These are phyloP conservation scores for Onychostruthus taczanowskii DNA, from an alignment of 2,113 vertebrate genomes.

Conservation along the genomic window DNA sequence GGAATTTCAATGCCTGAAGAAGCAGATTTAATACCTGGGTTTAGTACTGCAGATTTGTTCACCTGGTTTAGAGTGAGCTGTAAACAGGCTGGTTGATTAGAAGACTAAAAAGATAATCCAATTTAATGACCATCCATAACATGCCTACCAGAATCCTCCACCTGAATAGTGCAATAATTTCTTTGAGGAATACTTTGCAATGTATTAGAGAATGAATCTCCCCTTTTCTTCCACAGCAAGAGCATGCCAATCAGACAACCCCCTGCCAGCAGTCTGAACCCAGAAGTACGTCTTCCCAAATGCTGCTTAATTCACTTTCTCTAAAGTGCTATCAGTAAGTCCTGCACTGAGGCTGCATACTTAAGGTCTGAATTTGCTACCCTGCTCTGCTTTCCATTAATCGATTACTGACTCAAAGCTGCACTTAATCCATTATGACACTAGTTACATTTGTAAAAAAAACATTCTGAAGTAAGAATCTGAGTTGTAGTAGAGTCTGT, in stretches of 20 bases:
- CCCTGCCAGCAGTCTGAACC: neutral
- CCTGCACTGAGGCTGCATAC: neutral
- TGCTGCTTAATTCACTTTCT: neutral
- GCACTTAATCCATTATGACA: neutral
- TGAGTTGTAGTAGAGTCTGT: neutral
- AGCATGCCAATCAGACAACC: neutral
- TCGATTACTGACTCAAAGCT: neutral
- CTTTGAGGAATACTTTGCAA: neutral
- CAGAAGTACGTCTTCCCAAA: neutral
- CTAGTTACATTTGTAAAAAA: neutral
- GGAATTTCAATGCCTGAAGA: neutral
- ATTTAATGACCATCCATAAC: neutral
- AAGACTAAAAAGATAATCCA: neutral
- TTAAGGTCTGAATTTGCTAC: neutral
- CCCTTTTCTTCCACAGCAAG: neutral
- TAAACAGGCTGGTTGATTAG: neutral
- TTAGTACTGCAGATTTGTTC: neutral
- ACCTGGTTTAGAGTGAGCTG: neutral
- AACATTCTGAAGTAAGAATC: neutral
- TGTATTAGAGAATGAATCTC: neutral
- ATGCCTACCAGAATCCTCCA: neutral
- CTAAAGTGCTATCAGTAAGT: neutral
- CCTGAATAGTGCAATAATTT: neutral
- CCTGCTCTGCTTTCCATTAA: neutral
- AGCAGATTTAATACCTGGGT: neutral